A percentile compares a stretch with the other conserved stretches of the same genome.
Conservation (phyloP, 2,888 invertebrate genomes). For the Chrysomela aeneicollis region DNA sequence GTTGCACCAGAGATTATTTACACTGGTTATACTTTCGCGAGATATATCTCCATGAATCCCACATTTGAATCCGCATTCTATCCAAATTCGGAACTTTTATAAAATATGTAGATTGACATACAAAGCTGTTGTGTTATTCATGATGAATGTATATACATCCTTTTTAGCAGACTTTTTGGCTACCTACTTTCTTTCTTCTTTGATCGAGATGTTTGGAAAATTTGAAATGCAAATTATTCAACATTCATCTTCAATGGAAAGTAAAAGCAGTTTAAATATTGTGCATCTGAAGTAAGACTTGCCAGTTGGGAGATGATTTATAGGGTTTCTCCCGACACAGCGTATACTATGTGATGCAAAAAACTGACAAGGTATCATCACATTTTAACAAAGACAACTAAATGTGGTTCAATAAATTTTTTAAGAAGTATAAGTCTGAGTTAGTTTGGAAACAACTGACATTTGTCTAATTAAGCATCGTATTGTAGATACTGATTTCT, state of each 20-base stretch:
- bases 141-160: neutral
- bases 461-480: no score
- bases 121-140: slow-evolving; percentile 2
- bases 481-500: no score
- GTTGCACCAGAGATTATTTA: neutral
- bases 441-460: no score
- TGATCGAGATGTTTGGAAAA: neutral
- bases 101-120: neutral
- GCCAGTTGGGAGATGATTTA: no score
- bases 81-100: neutral
- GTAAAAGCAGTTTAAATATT: no score
- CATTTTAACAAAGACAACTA: no score
- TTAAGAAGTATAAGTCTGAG: no score
- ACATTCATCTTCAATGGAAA: neutral
- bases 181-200: neutral
- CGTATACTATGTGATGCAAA: no score
- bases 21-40: neutral
- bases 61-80: neutral
- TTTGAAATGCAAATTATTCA: neutral
- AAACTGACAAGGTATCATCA: no score
- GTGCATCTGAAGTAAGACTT: no score
- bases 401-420: no score
- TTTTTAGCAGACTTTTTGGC: neutral
- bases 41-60: neutral
- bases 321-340: no score